Percentiles rank a stretch among this genome's conserved stretches.
These are phyloP conservation scores for Eulemur coronatus DNA, from an alignment of 2,797 vertebrate species.

Conservation along the genomic window DNA sequence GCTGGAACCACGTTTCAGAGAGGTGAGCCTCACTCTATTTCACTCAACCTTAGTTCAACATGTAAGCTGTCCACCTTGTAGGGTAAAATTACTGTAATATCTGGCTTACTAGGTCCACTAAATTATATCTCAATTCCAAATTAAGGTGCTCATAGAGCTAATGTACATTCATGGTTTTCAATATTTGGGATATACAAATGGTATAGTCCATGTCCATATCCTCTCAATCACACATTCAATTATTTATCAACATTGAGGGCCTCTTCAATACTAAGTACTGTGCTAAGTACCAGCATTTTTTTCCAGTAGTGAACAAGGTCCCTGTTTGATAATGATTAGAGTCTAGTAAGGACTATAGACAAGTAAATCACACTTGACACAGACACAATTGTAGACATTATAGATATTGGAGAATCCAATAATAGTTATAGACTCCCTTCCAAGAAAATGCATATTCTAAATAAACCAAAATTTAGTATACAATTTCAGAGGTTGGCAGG, in stretches of 20 bases:
- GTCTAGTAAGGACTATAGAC: not conserved
- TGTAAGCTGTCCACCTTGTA: not conserved
- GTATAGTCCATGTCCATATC: not conserved
- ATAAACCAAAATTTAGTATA: not conserved
- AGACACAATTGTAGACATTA: not conserved
- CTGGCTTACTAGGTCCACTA: not conserved
- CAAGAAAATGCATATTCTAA: constrained; percentile 29
- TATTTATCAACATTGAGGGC: not conserved
- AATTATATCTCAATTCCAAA: not conserved
- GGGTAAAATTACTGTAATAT: not conserved
- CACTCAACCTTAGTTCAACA: not conserved
- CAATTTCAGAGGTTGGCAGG: constrained; percentile 20
- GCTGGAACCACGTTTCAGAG: not conserved
- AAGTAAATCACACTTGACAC: constrained; percentile 3
- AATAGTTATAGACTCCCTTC: not conserved
- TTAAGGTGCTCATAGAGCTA: not conserved
- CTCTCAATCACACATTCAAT: not conserved
- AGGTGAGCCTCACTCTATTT: not conserved
- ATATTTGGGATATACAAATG: not conserved
- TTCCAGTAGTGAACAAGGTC: not conserved
- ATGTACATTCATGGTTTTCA: not conserved
- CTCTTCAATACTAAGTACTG: not conserved
- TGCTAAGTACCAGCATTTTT: not conserved
- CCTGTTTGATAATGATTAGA: not conserved
- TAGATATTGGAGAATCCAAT: constrained; percentile 12